Percentiles rank a stretch among this genome's conserved stretches.
phyloP scores from a whole-genome alignment of 2,888 invertebrate genomes.

The Busseola fusca region DNA sequence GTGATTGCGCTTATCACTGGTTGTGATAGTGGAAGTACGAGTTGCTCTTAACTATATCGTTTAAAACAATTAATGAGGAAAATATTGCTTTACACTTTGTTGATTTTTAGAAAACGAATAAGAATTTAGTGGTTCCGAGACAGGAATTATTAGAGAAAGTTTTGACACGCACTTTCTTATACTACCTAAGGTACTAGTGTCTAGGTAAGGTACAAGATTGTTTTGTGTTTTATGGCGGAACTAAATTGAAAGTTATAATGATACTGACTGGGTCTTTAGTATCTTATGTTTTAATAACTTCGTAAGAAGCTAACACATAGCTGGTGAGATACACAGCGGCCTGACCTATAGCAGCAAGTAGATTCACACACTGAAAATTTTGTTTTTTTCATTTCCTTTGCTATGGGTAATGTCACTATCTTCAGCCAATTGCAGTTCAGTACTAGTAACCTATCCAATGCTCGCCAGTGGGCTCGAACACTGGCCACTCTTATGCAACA shows the following conservation, averaged over 20 bases:
- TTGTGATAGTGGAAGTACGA: slow-evolving; percentile 20
- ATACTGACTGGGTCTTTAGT: neutral
- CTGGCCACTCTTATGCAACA: neutral
- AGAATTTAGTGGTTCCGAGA: slow-evolving; percentile 25
- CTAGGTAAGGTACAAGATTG: slow-evolving; percentile 5
- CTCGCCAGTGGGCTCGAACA: neutral
- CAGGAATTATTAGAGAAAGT: slow-evolving; percentile 41
- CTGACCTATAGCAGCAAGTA: neutral
- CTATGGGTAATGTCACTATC: neutral
- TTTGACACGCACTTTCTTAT: slow-evolving; percentile 37
- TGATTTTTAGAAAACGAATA: slow-evolving; percentile 22
- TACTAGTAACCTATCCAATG: too few relatives aligned
- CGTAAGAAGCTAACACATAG: neutral
- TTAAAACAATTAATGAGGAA: neutral
- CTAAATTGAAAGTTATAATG: slow-evolving; percentile 8
- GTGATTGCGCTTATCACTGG: slow-evolving; percentile 26
- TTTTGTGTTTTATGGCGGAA: slow-evolving; percentile 7
- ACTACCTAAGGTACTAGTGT: slow-evolving; percentile 19
- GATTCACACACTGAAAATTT: too few relatives aligned
- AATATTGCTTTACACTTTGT: neutral
- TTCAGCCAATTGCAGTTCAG: neutral
- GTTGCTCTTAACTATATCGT: neutral
- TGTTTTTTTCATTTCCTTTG: neutral
- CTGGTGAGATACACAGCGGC: neutral
- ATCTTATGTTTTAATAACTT: neutral